Percentiles rank a stretch among this genome's conserved stretches.
These are phyloP conservation scores for Brachyistius frenatus DNA, from an alignment of 2,113 vertebrate species.

Conservation along the genomic window DNA sequence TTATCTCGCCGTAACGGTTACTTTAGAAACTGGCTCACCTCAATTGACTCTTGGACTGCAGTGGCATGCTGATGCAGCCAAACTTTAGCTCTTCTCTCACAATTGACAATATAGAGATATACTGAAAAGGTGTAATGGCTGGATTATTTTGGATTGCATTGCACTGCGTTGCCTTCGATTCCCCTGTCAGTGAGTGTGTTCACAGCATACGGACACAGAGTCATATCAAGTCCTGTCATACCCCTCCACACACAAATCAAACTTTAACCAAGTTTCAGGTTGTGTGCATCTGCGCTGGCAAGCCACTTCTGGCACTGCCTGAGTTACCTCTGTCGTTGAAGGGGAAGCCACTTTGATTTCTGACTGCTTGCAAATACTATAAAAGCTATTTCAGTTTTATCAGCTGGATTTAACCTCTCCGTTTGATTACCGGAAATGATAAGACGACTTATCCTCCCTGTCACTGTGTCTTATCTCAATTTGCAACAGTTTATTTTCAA, in stretches of 20 bases:
- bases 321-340: background rate
- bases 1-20: conserved; percentile 65
- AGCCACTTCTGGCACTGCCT: background rate
- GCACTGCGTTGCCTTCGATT: background rate
- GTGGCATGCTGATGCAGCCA: conserved; percentile 51
- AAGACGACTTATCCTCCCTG: background rate
- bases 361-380: background rate
- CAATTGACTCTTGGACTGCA: conserved; percentile 50
- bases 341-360: background rate
- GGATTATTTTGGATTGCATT: conserved; percentile 15
- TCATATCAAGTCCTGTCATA: background rate
- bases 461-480: conserved; percentile 2
- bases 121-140: conserved; percentile 8
- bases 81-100: conserved; percentile 30
- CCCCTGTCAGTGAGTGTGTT: background rate
- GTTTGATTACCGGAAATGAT: background rate
- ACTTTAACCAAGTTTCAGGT: no score
- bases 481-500: background rate
- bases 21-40: conserved; percentile 71
- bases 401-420: background rate
- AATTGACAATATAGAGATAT: conserved; percentile 8
- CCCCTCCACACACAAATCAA: no score
- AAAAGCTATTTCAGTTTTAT: background rate
- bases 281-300: no score
- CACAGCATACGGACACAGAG: background rate